These are phyloP conservation scores for Lytechinus variegatus DNA, from an alignment of 35 echinoderm and acorn worm genomes.

Conservation along the genomic window DNA sequence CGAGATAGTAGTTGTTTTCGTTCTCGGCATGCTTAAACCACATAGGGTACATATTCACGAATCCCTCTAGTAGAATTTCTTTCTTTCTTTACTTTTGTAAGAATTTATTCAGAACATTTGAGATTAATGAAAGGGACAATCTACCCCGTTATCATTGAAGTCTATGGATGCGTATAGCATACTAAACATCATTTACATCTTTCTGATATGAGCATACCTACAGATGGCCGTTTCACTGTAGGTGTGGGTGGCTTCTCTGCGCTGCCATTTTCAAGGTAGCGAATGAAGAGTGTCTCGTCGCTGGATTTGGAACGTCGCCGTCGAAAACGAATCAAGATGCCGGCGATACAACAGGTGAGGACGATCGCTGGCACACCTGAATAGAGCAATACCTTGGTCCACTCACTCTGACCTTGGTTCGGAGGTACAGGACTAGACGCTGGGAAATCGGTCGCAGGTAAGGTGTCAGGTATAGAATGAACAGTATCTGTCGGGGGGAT, in stretches of 20 bases:
- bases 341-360: not conserved
- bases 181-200: too few species aligned
- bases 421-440: not conserved
- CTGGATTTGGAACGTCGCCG: not conserved
- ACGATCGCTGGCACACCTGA: conserved; percentile 25
- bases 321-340: not conserved
- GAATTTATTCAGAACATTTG: too few species aligned
- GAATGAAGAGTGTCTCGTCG: conserved; percentile 37
- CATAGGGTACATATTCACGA: too few species aligned
- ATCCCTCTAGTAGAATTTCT: too few species aligned
- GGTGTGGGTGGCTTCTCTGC: not conserved
- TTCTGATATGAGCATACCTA: not conserved
- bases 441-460: not conserved
- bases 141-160: too few species aligned
- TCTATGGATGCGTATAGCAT: too few species aligned
- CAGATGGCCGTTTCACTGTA: not conserved
- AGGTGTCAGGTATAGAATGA: not conserved
- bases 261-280: not conserved
- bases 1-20: too few species aligned
- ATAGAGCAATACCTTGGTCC: not conserved
- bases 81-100: too few species aligned
- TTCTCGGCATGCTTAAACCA: too few species aligned
- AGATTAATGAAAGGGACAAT: too few species aligned
- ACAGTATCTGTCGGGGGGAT: too few species aligned
- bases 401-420: not conserved